phyloP scores from a whole-genome alignment of 2,113 vertebrate genomes.

The Platysteira castanea region DNA sequence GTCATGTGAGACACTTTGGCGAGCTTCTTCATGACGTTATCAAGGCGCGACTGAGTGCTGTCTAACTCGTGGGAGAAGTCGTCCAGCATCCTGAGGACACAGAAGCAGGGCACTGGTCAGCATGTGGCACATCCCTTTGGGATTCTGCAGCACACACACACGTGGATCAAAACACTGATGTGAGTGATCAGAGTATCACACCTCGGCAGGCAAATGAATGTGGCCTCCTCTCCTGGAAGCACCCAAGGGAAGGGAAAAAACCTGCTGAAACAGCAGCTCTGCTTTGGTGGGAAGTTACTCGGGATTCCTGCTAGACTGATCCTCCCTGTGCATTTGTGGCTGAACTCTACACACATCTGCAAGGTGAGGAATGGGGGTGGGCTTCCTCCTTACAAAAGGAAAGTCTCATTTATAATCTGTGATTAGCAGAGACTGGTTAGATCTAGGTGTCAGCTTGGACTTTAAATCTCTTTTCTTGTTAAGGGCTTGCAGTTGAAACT shows the following conservation, averaged over 20 bases:
- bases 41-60: constrained; percentile 90
- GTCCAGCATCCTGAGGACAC: constrained; percentile 87
- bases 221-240: neutral
- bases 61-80: constrained; percentile 95
- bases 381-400: neutral
- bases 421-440: neutral
- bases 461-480: neutral
- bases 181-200: neutral
- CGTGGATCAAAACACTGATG: neutral
- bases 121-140: neutral
- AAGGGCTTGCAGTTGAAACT: neutral
- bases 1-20: constrained; percentile 99
- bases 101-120: neutral
- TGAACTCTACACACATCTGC: neutral
- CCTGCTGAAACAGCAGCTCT: neutral
- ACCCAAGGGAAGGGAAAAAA: neutral
- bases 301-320: neutral
- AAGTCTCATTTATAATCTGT: neutral
- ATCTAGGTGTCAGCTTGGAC: neutral
- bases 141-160: fast-evolving
- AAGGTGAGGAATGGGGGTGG: neutral
- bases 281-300: neutral
- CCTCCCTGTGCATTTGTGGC: neutral
- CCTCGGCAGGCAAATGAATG: fast-evolving
- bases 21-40: constrained; percentile 98